Percentiles rank a stretch among this genome's conserved stretches.
Conservation (phyloP, 2,888 invertebrate genomes). For the Pimpla rufipes region DNA sequence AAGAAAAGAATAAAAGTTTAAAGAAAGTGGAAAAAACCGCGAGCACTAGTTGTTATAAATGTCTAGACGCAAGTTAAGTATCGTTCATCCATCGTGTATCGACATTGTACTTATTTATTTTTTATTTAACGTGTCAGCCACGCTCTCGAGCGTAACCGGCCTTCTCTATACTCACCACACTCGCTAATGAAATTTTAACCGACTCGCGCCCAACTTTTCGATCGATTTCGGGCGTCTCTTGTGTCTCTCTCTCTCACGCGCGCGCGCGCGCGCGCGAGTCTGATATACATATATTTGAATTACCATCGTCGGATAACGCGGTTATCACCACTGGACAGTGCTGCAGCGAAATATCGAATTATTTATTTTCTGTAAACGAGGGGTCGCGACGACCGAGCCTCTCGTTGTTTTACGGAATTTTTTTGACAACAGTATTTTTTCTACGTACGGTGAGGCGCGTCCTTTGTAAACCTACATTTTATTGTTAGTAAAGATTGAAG, state of each 20-base stretch:
- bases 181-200: slow-evolving; percentile 44
- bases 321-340: slow-evolving; percentile 1
- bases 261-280: too few species aligned
- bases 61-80: slow-evolving; percentile 60
- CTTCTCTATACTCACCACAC: slow-evolving; percentile 34
- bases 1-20: not conserved
- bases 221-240: slow-evolving; percentile 4
- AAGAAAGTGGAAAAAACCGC: slow-evolving; percentile 28
- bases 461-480: slow-evolving; percentile 45
- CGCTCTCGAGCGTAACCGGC: slow-evolving; percentile 19
- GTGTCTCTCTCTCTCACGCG: not conserved
- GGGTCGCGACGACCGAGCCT: slow-evolving; percentile 14
- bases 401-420: slow-evolving; percentile 55
- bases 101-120: slow-evolving; percentile 72
- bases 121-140: slow-evolving; percentile 58
- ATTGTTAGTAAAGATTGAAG: slow-evolving; percentile 26
- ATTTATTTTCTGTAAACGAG: slow-evolving; percentile 36
- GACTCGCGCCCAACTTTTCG: slow-evolving; percentile 25
- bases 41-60: slow-evolving; percentile 60
- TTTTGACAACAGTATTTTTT: slow-evolving; percentile 72
- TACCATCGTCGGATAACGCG: slow-evolving; percentile 20
- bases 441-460: slow-evolving; percentile 46
- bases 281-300: slow-evolving; percentile 19
- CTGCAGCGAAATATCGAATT: slow-evolving; percentile 21
- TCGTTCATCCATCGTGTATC: slow-evolving; percentile 60